Percentiles rank a stretch among this genome's conserved stretches.
These are phyloP conservation scores for Auanema freiburgensis DNA, from an alignment of 2,888 invertebrate species.

Conservation along the genomic window DNA sequence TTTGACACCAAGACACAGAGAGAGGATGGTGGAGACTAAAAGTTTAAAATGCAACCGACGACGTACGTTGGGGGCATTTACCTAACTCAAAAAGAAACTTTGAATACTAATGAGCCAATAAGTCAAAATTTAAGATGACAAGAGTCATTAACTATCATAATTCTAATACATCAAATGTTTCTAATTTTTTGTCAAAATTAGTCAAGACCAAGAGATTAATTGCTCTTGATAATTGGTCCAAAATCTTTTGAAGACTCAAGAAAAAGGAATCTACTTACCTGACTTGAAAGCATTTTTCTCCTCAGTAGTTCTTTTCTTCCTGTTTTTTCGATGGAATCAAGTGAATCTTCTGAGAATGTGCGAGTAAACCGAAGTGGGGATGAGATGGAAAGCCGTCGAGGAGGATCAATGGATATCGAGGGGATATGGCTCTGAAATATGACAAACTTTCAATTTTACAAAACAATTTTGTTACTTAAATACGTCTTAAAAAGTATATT, in stretches of 20 bases:
- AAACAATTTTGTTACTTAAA: not conserved
- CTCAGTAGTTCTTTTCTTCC: slow-evolving; percentile 43
- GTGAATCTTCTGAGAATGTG: slow-evolving; percentile 46
- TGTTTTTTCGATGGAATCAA: slow-evolving; percentile 45
- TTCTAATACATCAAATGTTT: too few species aligned
- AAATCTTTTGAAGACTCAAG: not conserved
- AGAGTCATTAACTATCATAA: too few species aligned
- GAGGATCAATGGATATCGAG: slow-evolving; percentile 30
- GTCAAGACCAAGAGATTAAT: too few species aligned
- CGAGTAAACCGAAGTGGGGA: slow-evolving; percentile 45
- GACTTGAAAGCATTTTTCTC: slow-evolving; percentile 30
- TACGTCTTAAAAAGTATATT: too few species aligned
- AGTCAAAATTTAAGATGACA: not conserved
- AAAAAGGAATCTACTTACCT: slow-evolving; percentile 8
- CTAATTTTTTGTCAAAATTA: too few species aligned
- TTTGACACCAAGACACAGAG: not conserved
- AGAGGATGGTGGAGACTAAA: not conserved
- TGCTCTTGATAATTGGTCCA: too few species aligned
- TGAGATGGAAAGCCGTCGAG: slow-evolving; percentile 39
- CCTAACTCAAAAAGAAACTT: not conserved
- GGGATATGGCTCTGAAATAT: slow-evolving; percentile 9
- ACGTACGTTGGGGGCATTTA: not conserved
- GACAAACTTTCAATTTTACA: not conserved
- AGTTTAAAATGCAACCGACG: not conserved
- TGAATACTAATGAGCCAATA: not conserved